A percentile compares a stretch with the other conserved stretches of the same genome.
phyloP scores from a whole-genome alignment of 2,888 invertebrate species.

The Cistogaster globosa region DNA sequence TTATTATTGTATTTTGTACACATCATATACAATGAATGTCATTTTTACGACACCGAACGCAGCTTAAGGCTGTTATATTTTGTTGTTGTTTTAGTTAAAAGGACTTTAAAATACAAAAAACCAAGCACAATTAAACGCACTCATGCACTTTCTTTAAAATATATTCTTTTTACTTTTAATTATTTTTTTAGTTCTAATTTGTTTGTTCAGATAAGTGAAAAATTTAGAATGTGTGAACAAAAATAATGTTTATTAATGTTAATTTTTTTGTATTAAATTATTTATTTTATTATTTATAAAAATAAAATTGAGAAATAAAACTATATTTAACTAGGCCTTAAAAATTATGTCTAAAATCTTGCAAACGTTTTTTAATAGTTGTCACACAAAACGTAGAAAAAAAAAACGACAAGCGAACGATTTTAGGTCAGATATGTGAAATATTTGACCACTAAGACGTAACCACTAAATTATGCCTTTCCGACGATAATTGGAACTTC shows the following conservation, averaged over 20 bases:
- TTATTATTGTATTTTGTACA: conserved; percentile 13
- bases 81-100: conserved; percentile 43
- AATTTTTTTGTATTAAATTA: conserved; percentile 57
- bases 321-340: conserved; percentile 9
- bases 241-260: conserved; percentile 42
- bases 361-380: too few relatives aligned
- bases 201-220: conserved; percentile 49
- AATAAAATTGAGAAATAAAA: conserved; percentile 50
- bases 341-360: conserved; percentile 21
- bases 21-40: neutral
- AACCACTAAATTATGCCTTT: too few relatives aligned
- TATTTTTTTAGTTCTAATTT: conserved; percentile 48
- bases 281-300: conserved; percentile 66
- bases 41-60: conserved; percentile 47
- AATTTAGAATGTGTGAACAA: conserved; percentile 53
- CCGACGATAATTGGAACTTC: too few relatives aligned
- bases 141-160: conserved; percentile 60
- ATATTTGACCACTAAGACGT: too few relatives aligned
- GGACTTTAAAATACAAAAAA: conserved; percentile 32
- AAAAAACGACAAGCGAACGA: too few relatives aligned
- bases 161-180: conserved; percentile 23
- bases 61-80: conserved; percentile 58
- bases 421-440: too few relatives aligned
- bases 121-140: conserved; percentile 68
- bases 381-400: too few relatives aligned